phyloP scores from a whole-genome alignment of 2,888 invertebrate species.

The Cheilosia soror region DNA sequence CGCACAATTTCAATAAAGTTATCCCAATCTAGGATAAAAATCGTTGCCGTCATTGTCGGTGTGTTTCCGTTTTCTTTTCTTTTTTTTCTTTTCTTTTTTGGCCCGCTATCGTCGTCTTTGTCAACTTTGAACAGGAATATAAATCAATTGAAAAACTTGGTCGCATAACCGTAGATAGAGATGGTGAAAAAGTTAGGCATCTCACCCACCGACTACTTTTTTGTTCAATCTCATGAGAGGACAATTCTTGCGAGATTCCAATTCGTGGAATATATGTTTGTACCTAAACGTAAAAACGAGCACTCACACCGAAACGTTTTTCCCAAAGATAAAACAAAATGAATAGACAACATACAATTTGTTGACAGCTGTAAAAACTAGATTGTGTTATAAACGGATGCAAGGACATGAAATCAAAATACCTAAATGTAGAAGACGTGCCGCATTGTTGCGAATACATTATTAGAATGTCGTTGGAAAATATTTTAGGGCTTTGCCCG shows the following conservation, averaged over 20 bases:
- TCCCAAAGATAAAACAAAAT: background rate
- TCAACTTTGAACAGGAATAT: conserved; percentile 68
- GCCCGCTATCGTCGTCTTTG: conserved; percentile 16
- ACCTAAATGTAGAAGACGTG: no score
- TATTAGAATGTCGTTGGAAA: no score
- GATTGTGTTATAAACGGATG: background rate
- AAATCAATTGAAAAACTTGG: conserved; percentile 73
- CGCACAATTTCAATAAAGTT: conserved; percentile 65
- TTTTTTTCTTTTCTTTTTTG: background rate
- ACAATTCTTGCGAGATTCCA: conserved; percentile 32
- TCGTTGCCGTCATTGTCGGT: conserved; percentile 32
- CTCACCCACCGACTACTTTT: conserved; percentile 21
- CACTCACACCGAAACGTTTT: background rate
- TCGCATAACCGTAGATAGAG: conserved; percentile 64
- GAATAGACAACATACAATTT: conserved; percentile 27
- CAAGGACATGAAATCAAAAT: conserved; percentile 3
- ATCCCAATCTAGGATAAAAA: conserved; percentile 48
- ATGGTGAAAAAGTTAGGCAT: conserved; percentile 52
- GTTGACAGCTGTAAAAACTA: conserved; percentile 25
- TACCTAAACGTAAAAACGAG: background rate
- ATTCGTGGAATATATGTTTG: conserved; percentile 29
- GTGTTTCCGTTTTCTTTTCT: background rate
- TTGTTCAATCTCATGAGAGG: background rate
- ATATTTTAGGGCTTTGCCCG: no score
- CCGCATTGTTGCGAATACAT: no score